Base-by-base conservation (phyloP, 2,113 vertebrate genomes). In the Oceanodroma tethys region DNA sequence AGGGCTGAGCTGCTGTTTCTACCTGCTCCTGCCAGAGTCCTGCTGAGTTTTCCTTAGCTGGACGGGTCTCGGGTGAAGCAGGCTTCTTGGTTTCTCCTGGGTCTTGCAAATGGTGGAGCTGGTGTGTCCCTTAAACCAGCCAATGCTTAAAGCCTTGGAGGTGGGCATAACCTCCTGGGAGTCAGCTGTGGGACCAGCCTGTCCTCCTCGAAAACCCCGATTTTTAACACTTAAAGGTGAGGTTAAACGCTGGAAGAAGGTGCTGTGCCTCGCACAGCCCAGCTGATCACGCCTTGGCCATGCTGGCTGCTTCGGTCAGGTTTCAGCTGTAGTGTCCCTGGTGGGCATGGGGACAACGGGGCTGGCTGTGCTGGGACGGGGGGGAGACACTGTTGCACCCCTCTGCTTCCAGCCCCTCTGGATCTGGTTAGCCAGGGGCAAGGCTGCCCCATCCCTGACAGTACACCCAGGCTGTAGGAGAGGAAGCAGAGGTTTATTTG, bases 231-330 rank as follows among this genome's bases (percentile, higher is more conserved):
- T 10, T 5, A 2, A 40, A 23, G n/a, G 3, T 12, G 66, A 13
- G 18, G 3, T 4, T 40, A 3, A 13, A 11, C 3, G 42, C 67
- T 70, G 81, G 47, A 5, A 62, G 40, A 30, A 68, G 60, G 20
- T 3, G 4, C 10, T 13, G 58, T 6, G 53, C 67, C 40, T 60
- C 1, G 3, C 21, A 5, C 20, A n/a, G 11, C 53, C 60, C 60
- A 12, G 20, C 10, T 15, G 13, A 14, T 22, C 17, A 19, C 0
- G 3, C 4, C 6, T n/a, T 9, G 59, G 53, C 36, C 23, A 0
- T 1, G 1, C n/a, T 23, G 3, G 25, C 8, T 50, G 66, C 50
- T 18, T 16, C 23, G 25, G 9, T 4, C 23, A 2, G 21, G 30
- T 13, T 36, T 27, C 60, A 32, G n/a, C n/a, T 53, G 40, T 2